Evolutionary conservation across 2,888 invertebrate genomes (phyloP).

Genomic region (Drosophila algonquin): DNA sequence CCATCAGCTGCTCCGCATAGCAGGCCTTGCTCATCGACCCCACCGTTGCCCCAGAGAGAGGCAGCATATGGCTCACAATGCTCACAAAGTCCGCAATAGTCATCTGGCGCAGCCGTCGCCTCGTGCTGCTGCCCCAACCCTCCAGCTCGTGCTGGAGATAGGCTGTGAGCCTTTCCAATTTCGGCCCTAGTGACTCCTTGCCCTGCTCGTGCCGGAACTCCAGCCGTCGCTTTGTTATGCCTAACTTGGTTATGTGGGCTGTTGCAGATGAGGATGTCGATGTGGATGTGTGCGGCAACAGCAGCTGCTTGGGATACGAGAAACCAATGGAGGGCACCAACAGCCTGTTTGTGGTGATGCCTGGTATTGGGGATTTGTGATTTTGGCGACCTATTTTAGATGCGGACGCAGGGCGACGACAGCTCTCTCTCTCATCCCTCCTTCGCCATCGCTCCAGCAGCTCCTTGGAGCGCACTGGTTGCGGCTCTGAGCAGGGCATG

Average conservation of each 20-base stretch:
- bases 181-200: conserved; percentile 25
- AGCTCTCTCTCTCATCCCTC: neutral
- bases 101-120: conserved; percentile 33
- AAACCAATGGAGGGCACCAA: conserved; percentile 34
- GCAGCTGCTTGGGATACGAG: conserved; percentile 32
- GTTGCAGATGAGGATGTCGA: neutral
- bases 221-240: conserved; percentile 32
- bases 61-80: conserved; percentile 43
- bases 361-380: neutral
- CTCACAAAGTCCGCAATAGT: conserved; percentile 47
- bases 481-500: neutral
- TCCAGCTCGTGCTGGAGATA: conserved; percentile 18
- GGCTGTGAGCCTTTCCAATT: conserved; percentile 23
- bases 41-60: conserved; percentile 7
- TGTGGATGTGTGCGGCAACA: neutral
- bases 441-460: neutral
- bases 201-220: conserved; percentile 7
- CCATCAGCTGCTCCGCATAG: conserved; percentile 39
- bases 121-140: conserved; percentile 21
- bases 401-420: neutral
- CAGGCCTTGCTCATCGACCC: conserved; percentile 26
- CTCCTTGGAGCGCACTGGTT: neutral
- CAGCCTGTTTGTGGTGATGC: conserved; percentile 8
- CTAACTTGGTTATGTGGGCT: conserved; percentile 8
- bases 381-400: neutral